These are phyloP conservation scores for Heloderma charlesbogerti DNA, from an alignment of 2,113 vertebrate species.

Conservation along the genomic window DNA sequence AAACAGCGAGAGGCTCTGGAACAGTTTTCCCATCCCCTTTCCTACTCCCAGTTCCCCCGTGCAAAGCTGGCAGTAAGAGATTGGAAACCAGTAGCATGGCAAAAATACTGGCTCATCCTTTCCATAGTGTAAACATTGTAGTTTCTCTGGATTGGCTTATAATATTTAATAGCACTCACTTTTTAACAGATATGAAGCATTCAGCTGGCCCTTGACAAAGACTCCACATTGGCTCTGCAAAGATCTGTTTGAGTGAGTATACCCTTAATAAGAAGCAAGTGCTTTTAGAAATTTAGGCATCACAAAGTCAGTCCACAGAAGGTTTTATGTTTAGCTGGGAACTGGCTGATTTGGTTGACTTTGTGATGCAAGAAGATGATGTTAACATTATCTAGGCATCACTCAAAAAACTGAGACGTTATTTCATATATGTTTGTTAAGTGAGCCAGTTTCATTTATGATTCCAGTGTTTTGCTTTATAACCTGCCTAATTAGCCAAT, in stretches of 20 bases:
- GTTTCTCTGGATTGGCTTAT: neutral
- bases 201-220: neutral
- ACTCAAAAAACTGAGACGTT: neutral
- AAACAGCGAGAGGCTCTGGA: too few relatives aligned
- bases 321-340: too few relatives aligned
- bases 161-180: neutral
- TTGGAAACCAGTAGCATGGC: neutral
- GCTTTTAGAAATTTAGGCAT: neutral
- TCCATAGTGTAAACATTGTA: neutral
- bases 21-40: neutral
- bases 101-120: neutral
- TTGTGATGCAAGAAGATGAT: neutral
- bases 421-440: neutral
- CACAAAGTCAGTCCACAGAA: too few relatives aligned
- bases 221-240: neutral
- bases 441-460: neutral
- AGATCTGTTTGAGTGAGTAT: neutral
- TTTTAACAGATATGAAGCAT: neutral
- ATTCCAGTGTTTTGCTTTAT: neutral
- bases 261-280: neutral
- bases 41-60: neutral
- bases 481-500: too few relatives aligned
- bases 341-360: neutral
- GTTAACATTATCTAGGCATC: neutral
- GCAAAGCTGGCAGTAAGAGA: neutral